Percentiles rank a stretch among this genome's conserved stretches.
Evolutionary conservation across 2,797 vertebrate genomes (phyloP).

Genomic region (Chaetodon trifasciatus): DNA sequence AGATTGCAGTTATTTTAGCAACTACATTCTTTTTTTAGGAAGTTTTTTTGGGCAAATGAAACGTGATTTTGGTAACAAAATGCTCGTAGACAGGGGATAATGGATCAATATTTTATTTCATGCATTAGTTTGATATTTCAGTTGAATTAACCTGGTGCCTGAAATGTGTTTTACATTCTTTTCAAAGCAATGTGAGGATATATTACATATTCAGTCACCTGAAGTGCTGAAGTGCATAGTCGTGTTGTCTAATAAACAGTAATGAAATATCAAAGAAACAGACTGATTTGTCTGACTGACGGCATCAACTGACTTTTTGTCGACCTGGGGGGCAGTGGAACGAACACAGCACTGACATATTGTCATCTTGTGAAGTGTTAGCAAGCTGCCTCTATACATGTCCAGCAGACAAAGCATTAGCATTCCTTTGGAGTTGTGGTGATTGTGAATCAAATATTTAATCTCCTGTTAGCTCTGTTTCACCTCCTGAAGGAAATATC

Average conservation of each 20-base stretch:
- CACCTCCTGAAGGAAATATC: too few relatives aligned
- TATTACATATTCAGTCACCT: background rate
- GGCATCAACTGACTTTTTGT: too few relatives aligned
- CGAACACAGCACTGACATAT: background rate
- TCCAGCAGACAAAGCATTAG: too few relatives aligned
- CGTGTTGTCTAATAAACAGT: background rate
- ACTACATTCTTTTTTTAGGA: background rate
- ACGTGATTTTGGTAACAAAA: constrained; percentile 11
- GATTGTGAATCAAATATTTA: too few relatives aligned
- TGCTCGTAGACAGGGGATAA: constrained; percentile 31
- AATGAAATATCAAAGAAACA: background rate
- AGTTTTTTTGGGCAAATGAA: constrained; percentile 30
- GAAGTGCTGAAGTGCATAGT: background rate
- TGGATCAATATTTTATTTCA: constrained; percentile 24
- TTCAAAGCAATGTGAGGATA: constrained; percentile 4
- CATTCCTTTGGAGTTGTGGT: too few relatives aligned
- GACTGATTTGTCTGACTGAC: too few relatives aligned
- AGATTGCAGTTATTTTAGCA: constrained; percentile 15
- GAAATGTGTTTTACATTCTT: background rate
- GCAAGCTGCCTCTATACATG: too few relatives aligned
- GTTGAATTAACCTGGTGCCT: constrained; percentile 16
- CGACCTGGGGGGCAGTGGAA: too few relatives aligned
- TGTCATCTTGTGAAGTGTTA: too few relatives aligned
- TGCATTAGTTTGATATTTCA: constrained; percentile 28
- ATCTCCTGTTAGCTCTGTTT: too few relatives aligned